Conservation (phyloP, 2,888 invertebrate genomes). For the Iselma pallidipennis region DNA sequence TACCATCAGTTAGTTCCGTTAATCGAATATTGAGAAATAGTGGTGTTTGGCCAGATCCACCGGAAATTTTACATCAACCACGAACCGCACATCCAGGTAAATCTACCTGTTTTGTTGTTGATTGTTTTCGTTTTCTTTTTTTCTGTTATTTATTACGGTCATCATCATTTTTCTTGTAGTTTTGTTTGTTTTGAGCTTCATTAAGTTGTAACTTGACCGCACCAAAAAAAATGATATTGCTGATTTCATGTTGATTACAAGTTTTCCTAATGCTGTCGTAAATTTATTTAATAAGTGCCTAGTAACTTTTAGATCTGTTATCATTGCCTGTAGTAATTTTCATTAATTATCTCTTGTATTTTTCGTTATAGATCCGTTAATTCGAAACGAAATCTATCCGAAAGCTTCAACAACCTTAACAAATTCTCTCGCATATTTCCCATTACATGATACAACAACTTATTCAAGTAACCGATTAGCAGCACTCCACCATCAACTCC, state of each 20-base stretch:
- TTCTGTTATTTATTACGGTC: background rate
- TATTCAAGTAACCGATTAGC: conserved; percentile 59
- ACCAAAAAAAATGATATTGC: background rate
- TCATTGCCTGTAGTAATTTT: no score
- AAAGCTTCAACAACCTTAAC: conserved; percentile 39
- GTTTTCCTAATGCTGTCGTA: no score
- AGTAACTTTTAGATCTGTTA: no score
- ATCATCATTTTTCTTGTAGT: background rate
- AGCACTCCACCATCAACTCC: conserved; percentile 59
- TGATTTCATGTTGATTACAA: background rate
- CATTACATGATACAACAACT: conserved; percentile 41
- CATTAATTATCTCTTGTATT: background rate
- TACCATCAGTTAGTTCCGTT: conserved; percentile 93
- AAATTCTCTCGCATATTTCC: conserved; percentile 40
- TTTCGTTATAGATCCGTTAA: conserved; percentile 41
- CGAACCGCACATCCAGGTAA: conserved; percentile 43
- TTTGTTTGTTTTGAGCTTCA: background rate
- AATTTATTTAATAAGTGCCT: no score
- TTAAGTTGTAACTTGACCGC: no score
- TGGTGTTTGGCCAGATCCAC: conserved; percentile 74
- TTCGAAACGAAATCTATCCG: conserved; percentile 46
- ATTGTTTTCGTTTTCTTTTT: background rate
- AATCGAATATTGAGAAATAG: conserved; percentile 90
- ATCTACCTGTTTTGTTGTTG: background rate
- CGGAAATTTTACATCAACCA: conserved; percentile 53